These are phyloP conservation scores for Xiphydria camelus DNA, from an alignment of 2,888 invertebrate genomes.

Conservation along the genomic window DNA sequence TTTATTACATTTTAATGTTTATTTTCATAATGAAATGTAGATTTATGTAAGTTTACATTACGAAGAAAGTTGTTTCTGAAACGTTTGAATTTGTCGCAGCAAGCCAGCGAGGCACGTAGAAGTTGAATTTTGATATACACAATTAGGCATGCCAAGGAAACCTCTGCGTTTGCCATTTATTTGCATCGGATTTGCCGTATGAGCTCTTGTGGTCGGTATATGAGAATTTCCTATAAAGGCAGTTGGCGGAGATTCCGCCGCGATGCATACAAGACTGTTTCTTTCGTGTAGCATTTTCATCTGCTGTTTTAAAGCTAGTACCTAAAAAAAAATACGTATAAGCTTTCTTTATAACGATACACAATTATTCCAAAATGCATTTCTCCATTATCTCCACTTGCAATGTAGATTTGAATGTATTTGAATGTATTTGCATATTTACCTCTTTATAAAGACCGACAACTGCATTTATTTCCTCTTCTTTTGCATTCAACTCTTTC, in stretches of 20 bases:
- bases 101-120: slow-evolving; percentile 40
- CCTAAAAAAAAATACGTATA: slow-evolving; percentile 29
- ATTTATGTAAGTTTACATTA: too few relatives aligned
- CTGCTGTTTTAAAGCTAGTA: slow-evolving; percentile 45
- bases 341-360: too few relatives aligned
- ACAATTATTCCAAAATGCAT: background rate
- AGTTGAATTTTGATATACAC: slow-evolving; percentile 32
- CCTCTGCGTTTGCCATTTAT: background rate
- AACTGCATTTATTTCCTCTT: slow-evolving; percentile 49
- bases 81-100: slow-evolving; percentile 48
- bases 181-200: slow-evolving; percentile 17
- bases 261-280: slow-evolving; percentile 47
- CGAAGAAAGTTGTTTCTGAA: slow-evolving; percentile 39
- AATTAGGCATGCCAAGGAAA: background rate
- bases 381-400: background rate
- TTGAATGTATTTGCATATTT: slow-evolving; percentile 11
- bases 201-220: slow-evolving; percentile 8
- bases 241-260: slow-evolving; percentile 27
- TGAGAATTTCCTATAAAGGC: slow-evolving; percentile 5
- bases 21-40: too few relatives aligned
- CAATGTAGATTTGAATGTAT: background rate
- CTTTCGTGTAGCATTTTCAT: slow-evolving; percentile 40
- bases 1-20: too few relatives aligned
- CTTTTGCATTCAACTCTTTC: slow-evolving; percentile 41
- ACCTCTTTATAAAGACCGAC: slow-evolving; percentile 49